Evolutionary conservation across 1,140 invertebrate species (phyloP), one percentile per base, ranked within the genome.

Genomic region (Hetaerina americana): DNA sequence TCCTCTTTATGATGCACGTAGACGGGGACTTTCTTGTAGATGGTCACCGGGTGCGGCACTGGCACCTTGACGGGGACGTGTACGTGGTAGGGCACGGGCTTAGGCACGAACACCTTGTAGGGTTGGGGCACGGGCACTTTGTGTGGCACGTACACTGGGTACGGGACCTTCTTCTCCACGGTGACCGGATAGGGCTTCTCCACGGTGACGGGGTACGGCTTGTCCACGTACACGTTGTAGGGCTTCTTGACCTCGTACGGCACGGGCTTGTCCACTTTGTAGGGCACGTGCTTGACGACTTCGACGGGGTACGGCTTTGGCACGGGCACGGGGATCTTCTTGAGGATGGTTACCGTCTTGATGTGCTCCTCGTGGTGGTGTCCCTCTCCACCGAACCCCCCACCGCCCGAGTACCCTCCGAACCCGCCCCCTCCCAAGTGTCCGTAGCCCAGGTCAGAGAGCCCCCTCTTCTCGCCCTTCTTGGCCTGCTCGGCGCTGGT

Each of bases 291-390:
- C 72, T 83, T 84, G 28, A 79, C 77, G 5, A 82, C 79, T 24
- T 77, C 75, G 0, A 83, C 81, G 10, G 82, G 81, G 67, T 82
- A 82, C 0, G 83, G 83, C 1, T 80, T 76, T 0, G 81, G 82
- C 0, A 84, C 82, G 12, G 76, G 74, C 27, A 71, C 73, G 0
- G 78, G 79, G 0, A 85, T 80, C 74, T 83, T 80, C 72, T 84
- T 83, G 70, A 81, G 83, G 72, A 84, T 79, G 26, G 81, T 82
- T 31, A 81, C 77, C 15, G 82, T 78, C 67, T 82, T 80, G 68
- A 83, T 77, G 74, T 82, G 82, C 66, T 79, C 82, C 18, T 67
- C 25, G 0, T 80, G 80, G 40, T 15, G 3, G 67, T 68, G 67
- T 24, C 77, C 73, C 0, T 73, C 72, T 26, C 71, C 72, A n/a